Evolutionary conservation across 2,797 vertebrate genomes (phyloP), one percentile per base, ranked within the genome.

Genomic region (Loriculus beryllinus): DNA sequence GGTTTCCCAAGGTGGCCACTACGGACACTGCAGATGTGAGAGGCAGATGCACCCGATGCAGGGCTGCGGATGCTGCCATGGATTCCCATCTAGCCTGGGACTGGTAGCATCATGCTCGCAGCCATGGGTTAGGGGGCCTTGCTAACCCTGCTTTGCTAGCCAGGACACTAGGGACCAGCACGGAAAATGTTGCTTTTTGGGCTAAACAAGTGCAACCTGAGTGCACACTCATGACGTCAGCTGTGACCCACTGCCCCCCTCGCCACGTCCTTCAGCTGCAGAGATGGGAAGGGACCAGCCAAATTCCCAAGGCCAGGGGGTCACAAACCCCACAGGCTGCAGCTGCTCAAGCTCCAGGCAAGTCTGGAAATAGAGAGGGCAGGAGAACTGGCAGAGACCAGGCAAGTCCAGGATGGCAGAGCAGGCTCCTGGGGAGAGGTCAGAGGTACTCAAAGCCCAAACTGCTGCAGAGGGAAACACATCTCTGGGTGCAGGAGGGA

Each of bases 381-480:
- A 42, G 81, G 5, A 84, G 33, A 77, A 57, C n/a, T 4, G 51
- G 69, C 21, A 51, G 43, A 49, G n/a, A 68, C 23, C 22, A 63
- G 69, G 60, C 22, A 39, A 84, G 54, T 18, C 37, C 72, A 26
- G 39, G 60, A 77, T 12, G 40, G 51, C 86, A 89, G 43, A 88
- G 59, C 21, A 62, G 26, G 28, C n/a, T 57, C 37, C 16, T 0
- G 0, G 2, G 17, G 39, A 60, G 65, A 71, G 26, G 16, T 4
- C 1, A 2, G 64, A 29, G 31, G 20, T 29, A 80, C 31, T 5
- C 3, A 2, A 72, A 90, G 43, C 60, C 5, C 0, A 3, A 77
- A 37, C 9, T 49, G 22, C 48, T 0, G 0, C 68, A 60, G 39
- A 63, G 19, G 26, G 51, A 77, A 85, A 33, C 40, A 17, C 48